Evolutionary conservation across 2,888 invertebrate genomes (phyloP).

Genomic region (Exephanes ischioxanthus): DNA sequence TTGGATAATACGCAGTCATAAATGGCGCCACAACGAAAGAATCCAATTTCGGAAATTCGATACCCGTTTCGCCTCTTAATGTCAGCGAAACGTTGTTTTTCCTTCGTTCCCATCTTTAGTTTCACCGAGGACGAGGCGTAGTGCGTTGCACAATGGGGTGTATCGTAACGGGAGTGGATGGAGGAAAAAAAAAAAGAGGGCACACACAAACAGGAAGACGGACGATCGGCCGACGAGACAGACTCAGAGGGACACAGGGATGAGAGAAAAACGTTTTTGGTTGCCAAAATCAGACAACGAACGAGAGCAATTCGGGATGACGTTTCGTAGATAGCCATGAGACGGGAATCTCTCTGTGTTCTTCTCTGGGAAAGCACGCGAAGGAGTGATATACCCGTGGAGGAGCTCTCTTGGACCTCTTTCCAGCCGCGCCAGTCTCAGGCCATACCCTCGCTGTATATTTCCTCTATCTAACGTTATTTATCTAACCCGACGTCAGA

Average conservation of each 20-base stretch:
- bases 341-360: slow-evolving; percentile 34
- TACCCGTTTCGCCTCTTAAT: slow-evolving; percentile 66
- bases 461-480: slow-evolving; percentile 69
- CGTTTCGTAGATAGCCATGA: slow-evolving; percentile 72
- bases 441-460: slow-evolving; percentile 57
- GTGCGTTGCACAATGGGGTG: slow-evolving; percentile 25
- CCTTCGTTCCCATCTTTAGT: slow-evolving; percentile 58
- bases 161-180: slow-evolving; percentile 26
- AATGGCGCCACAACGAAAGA: slow-evolving; percentile 67
- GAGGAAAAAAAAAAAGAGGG: slow-evolving; percentile 9
- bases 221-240: slow-evolving; percentile 43
- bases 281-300: slow-evolving; percentile 78
- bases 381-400: slow-evolving; percentile 67
- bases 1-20: slow-evolving; percentile 66
- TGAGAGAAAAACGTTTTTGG: slow-evolving; percentile 64
- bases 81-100: slow-evolving; percentile 56
- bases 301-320: slow-evolving; percentile 72
- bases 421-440: slow-evolving; percentile 27
- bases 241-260: slow-evolving; percentile 15
- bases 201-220: slow-evolving; percentile 43
- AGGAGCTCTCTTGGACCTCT: slow-evolving; percentile 56
- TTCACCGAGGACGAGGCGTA: slow-evolving; percentile 36
- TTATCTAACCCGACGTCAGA: slow-evolving; percentile 69
- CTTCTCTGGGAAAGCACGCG: slow-evolving; percentile 7
- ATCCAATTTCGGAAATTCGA: slow-evolving; percentile 68